A percentile compares a stretch with the other conserved stretches of the same genome.
Conservation (phyloP, 2,797 vertebrate genomes). For the Lophura swinhoii region DNA sequence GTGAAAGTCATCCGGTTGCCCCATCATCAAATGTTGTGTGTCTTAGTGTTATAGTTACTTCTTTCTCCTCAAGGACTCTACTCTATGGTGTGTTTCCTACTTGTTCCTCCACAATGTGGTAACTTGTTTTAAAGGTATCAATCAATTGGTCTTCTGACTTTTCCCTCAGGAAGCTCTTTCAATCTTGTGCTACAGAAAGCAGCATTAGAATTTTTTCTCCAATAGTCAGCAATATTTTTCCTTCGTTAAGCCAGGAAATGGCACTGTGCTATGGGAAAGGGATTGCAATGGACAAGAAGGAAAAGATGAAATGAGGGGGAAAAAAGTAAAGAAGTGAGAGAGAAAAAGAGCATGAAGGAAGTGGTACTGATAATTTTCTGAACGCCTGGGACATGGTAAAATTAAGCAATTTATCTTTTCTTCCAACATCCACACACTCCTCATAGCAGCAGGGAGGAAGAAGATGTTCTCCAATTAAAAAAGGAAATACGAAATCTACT, state of each 20-base stretch:
- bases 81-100: background rate
- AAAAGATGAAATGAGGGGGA: background rate
- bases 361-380: background rate
- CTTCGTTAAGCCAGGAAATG: background rate
- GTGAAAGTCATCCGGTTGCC: background rate
- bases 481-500: background rate
- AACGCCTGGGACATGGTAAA: background rate
- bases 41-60: background rate
- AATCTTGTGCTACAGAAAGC: background rate
- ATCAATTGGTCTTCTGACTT: background rate
- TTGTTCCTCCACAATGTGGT: background rate
- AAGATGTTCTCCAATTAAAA: background rate
- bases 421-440: background rate
- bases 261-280: background rate
- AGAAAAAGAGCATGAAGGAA: background rate
- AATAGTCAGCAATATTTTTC: background rate
- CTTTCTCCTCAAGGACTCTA: background rate
- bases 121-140: background rate
- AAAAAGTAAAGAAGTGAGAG: background rate
- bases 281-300: background rate
- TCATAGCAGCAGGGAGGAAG: background rate
- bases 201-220: background rate
- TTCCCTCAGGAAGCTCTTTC: background rate
- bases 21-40: background rate
- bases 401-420: background rate